A percentile compares a stretch with the other conserved stretches of the same genome.
Evolutionary conservation across 2,113 vertebrate species (phyloP).

Genomic region (Saccopteryx bilineata): DNA sequence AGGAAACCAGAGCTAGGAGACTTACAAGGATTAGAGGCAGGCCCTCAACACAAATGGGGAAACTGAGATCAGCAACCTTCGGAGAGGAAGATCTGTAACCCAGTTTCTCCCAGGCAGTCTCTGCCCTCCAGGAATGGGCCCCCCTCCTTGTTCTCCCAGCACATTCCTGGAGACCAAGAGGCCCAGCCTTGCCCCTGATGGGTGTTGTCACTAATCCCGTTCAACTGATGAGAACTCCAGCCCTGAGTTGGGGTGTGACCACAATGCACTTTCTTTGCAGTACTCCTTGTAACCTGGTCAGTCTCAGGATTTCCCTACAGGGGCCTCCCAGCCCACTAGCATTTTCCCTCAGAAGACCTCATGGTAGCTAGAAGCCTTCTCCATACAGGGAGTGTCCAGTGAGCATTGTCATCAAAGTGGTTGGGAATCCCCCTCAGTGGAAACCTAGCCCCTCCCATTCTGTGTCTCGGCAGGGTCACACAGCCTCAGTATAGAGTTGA

Average conservation of each 20-base stretch:
- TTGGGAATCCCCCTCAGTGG: neutral
- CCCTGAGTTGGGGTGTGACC: neutral
- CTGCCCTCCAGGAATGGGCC: neutral
- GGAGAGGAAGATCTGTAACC: neutral
- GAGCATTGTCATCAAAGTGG: neutral
- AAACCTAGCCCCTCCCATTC: neutral
- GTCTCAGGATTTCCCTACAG: neutral
- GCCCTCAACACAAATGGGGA: neutral
- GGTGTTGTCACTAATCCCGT: accelerated
- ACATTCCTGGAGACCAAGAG: neutral
- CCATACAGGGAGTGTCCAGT: neutral
- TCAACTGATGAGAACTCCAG: neutral
- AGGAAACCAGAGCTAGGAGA: neutral
- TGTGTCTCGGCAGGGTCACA: neutral
- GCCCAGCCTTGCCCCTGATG: neutral
- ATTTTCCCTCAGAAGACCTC: neutral
- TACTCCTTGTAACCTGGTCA: neutral
- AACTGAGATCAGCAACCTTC: neutral
- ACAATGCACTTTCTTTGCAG: neutral
- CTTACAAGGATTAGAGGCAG: accelerated
- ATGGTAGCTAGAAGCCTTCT: neutral
- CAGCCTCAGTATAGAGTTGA: neutral
- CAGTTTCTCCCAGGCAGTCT: neutral
- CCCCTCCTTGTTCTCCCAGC: neutral
- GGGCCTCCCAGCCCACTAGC: neutral